These are phyloP conservation scores for Octonoba sinensis DNA, from an alignment of 2,888 invertebrate species.

Conservation along the genomic window DNA sequence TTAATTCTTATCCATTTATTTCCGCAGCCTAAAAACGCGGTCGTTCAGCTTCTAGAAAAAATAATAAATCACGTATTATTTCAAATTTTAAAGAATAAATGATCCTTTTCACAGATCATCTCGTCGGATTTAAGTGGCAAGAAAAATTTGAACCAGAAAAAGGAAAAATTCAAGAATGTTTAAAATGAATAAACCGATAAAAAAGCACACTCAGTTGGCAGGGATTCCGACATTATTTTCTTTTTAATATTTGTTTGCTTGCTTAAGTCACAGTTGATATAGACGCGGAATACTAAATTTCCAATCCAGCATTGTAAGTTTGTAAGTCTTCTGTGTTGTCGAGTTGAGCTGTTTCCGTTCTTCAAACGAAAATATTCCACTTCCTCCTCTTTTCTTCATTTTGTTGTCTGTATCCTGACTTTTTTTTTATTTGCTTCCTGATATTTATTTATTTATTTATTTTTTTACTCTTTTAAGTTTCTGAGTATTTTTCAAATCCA, in stretches of 20 bases:
- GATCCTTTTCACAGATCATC: no score
- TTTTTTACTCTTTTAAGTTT: conserved; percentile 31
- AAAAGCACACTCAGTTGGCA: not conserved
- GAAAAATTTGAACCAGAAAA: no score
- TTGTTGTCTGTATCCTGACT: conserved; percentile 17
- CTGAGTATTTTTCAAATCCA: conserved; percentile 58
- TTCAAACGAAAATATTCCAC: conserved; percentile 33
- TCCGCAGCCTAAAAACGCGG: no score
- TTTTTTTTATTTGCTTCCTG: conserved; percentile 37
- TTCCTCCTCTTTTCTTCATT: conserved; percentile 23
- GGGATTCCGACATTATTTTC: conserved; percentile 30
- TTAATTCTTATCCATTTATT: no score
- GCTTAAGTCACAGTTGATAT: conserved; percentile 42
- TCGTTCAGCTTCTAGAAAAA: no score
- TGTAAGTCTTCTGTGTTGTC: conserved; percentile 9
- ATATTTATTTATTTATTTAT: conserved; percentile 13
- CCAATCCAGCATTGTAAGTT: conserved; percentile 58
- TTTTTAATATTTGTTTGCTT: conserved; percentile 55
- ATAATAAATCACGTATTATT: no score
- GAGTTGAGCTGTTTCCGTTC: conserved; percentile 51
- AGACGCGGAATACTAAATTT: conserved; percentile 60
- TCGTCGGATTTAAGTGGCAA: no score
- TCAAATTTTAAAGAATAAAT: no score
- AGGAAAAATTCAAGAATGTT: no score
- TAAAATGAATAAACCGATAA: not conserved